Evolutionary conservation across 2,113 vertebrate species (phyloP), one percentile per base, ranked within the genome.

Genomic region (Lepus europaeus): DNA sequence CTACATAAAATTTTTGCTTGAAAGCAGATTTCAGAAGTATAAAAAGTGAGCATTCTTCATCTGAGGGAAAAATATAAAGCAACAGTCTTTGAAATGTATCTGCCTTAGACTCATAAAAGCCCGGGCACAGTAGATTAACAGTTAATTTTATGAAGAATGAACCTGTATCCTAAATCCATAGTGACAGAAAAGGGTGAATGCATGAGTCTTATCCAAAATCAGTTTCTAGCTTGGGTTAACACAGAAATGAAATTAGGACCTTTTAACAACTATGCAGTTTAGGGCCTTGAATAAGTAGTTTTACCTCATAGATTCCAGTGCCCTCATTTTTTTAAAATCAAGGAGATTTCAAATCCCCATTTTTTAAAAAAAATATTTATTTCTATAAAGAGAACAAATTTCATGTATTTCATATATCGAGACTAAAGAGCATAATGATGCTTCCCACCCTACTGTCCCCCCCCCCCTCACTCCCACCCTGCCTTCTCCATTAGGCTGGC

Each of bases 251-350:
- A 25, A n/a, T 53, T 45, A 79, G n/a, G 10, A 89, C 27, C 7
- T 90, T 93, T 68, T 49, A 84, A 64, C 6, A 68, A 17, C 80
- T 87, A 51, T 1, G 61, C 80, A 2, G 2, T 39, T 11, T 87
- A 9, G 12, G 11, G 6, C 16, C 9, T 91, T 36, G 4, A 72
- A 84, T 11, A 83, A 76, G 1, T 72, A 61, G 76, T n/a, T 73
- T 91, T 84, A 33, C 3, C 11, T 64, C 72, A 61, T 81, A 74
- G 16, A 51, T 33, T 89, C 87, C 66, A 83, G 59, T 93, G 89
- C 3, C 12, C 13, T 69, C 0, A 51, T 74, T 82, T 51, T 82
- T 39, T 56, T 45, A 74, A 61, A 45, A 74, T 59, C 36, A 91
- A 70, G 23, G 3, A 36, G 6, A 19, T 22, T 56, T 94, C 49